These are phyloP conservation scores for Podargus strigoides DNA, from an alignment of 2,797 vertebrate genomes.

Conservation along the genomic window DNA sequence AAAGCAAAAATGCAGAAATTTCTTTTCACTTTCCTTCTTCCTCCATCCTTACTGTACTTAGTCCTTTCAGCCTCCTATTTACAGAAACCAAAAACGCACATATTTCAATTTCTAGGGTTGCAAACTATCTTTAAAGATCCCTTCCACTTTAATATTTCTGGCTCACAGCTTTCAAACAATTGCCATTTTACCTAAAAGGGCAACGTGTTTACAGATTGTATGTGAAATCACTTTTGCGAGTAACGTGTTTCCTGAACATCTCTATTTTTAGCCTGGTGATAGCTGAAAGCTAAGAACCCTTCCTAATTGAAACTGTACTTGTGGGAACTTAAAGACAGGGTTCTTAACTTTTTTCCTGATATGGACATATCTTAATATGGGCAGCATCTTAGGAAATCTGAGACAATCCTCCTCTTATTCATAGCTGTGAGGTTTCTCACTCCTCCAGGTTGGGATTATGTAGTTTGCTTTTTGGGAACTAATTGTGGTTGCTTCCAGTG, in stretches of 20 bases:
- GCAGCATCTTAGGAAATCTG: background rate
- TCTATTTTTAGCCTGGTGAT: slow-evolving; percentile 24
- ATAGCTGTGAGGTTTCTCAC: background rate
- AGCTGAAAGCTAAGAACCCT: slow-evolving; percentile 44
- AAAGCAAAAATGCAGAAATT: background rate
- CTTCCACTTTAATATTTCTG: background rate
- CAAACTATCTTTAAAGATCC: background rate
- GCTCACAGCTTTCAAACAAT: slow-evolving; percentile 6
- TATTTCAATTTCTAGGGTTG: background rate
- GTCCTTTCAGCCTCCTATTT: background rate
- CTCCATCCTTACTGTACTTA: background rate
- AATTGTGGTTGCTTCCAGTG: background rate
- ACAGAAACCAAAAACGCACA: background rate
- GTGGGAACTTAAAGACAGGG: slow-evolving; percentile 26
- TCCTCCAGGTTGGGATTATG: background rate
- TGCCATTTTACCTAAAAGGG: slow-evolving; percentile 41
- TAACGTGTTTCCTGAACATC: slow-evolving; percentile 20
- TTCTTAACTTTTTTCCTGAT: slow-evolving; percentile 20
- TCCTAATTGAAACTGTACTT: slow-evolving; percentile 52
- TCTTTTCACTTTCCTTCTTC: background rate
- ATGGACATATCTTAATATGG: background rate
- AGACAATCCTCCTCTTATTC: background rate
- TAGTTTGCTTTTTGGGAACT: background rate
- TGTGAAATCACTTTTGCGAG: slow-evolving; percentile 15
- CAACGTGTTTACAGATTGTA: background rate